Evolutionary conservation across 1,140 invertebrate genomes (phyloP).

Genomic region (Battus philenor): DNA sequence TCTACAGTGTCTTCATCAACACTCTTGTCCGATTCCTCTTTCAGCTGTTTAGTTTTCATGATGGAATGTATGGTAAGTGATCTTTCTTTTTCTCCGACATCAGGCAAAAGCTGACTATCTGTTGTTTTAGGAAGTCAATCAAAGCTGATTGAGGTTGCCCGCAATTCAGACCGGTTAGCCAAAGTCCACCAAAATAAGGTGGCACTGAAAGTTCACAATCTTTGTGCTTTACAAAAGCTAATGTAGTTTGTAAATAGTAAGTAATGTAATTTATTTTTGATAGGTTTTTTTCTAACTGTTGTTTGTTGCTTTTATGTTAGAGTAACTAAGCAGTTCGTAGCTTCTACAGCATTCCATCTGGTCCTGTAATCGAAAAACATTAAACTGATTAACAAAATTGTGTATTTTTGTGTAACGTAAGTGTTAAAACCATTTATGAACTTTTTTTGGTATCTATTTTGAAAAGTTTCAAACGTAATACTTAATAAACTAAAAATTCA

Average conservation of each 20-base stretch:
- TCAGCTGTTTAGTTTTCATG: slow-evolving; percentile 72
- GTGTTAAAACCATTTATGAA: no score
- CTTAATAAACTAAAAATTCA: background rate
- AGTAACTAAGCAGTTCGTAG: slow-evolving; percentile 34
- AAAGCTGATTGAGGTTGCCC: slow-evolving; percentile 13
- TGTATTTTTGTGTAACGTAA: no score
- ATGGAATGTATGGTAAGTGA: slow-evolving; percentile 66
- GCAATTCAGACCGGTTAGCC: background rate
- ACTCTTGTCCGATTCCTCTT: slow-evolving; percentile 65
- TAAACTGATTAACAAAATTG: no score
- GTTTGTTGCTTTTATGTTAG: slow-evolving; percentile 28
- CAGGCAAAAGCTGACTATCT: slow-evolving; percentile 50
- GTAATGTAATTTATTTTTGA: no score
- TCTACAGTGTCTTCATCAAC: slow-evolving; percentile 65
- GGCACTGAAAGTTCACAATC: no score
- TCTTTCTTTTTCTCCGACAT: slow-evolving; percentile 63
- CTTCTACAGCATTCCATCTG: slow-evolving; percentile 35
- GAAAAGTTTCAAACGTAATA: background rate
- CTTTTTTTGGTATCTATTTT: no score
- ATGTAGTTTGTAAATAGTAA: no score
- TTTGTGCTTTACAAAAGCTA: no score
- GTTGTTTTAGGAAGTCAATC: slow-evolving; percentile 30
- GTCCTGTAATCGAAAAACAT: slow-evolving; percentile 47
- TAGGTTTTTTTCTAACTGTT: slow-evolving; percentile 18
- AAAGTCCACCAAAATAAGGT: no score